Conservation (phyloP, 2,888 invertebrate species). For the Lithophane semibrunnea region DNA sequence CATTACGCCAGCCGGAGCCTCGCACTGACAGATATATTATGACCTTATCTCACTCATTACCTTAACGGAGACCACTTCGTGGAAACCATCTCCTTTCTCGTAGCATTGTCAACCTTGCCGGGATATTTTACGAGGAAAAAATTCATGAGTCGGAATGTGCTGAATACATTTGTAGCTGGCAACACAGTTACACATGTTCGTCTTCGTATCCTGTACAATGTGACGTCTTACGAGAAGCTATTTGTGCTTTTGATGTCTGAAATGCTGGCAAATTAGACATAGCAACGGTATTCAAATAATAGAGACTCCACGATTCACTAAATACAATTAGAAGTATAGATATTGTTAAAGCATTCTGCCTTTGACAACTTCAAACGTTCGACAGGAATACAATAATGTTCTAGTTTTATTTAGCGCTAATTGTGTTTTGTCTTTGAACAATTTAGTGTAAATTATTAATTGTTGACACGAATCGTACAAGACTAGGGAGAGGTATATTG, state of each 20-base stretch:
- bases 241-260: conserved; percentile 27
- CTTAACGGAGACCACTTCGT: conserved; percentile 72
- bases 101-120: conserved; percentile 78
- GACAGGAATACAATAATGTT: conserved; percentile 10
- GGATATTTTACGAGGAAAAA: conserved; percentile 77
- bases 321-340: conserved; percentile 7
- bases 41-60: conserved; percentile 75
- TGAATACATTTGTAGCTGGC: conserved; percentile 70
- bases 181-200: conserved; percentile 60
- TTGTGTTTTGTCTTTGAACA: conserved; percentile 20
- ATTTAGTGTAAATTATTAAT: conserved; percentile 13
- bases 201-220: conserved; percentile 62
- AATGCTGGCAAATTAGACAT: conserved; percentile 23
- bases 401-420: conserved; percentile 10
- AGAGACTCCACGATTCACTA: conserved; percentile 2
- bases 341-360: conserved; percentile 1
- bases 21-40: conserved; percentile 74
- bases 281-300: conserved; percentile 18
- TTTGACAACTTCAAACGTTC: conserved; percentile 24
- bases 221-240: conserved; percentile 23
- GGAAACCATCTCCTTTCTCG: conserved; percentile 76
- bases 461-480: not conserved
- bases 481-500: not conserved
- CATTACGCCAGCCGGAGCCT: conserved; percentile 67
- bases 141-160: conserved; percentile 76